phyloP scores from a whole-genome alignment of 2,113 vertebrate species.

The Pao palembangensis region DNA sequence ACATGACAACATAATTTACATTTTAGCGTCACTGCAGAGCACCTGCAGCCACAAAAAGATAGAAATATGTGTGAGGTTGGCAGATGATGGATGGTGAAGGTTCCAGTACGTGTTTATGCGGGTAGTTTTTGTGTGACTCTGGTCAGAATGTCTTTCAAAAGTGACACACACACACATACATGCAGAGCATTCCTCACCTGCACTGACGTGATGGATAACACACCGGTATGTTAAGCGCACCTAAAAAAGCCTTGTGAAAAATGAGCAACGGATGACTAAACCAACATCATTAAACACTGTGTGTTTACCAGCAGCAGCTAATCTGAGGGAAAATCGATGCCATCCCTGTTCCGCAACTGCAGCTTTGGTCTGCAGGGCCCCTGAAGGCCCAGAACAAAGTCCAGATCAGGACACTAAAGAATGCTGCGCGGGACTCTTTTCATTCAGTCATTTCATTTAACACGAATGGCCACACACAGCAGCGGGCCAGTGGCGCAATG shows the following conservation, averaged over 20 bases:
- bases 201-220: slow-evolving; percentile 39
- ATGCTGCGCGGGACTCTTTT: too few relatives aligned
- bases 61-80: background rate
- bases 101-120: background rate
- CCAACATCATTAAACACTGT: slow-evolving; percentile 27
- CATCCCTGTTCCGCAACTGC: background rate
- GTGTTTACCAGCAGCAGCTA: slow-evolving; percentile 8
- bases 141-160: slow-evolving; percentile 22
- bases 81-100: slow-evolving; percentile 18
- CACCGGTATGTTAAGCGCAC: slow-evolving; percentile 12
- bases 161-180: slow-evolving; percentile 4
- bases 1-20: too few relatives aligned
- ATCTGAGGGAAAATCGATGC: slow-evolving; percentile 2
- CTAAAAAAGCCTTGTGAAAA: slow-evolving; percentile 42
- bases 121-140: background rate
- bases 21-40: background rate
- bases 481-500: slow-evolving; percentile 20
- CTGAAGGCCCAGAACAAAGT: too few relatives aligned
- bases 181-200: slow-evolving; percentile 43
- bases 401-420: too few relatives aligned
- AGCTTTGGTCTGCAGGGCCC: too few relatives aligned
- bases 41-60: slow-evolving; percentile 7
- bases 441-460: too few relatives aligned
- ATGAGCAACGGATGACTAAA: slow-evolving; percentile 30
- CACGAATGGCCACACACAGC: too few relatives aligned